A percentile compares a stretch with the other conserved stretches of the same genome.
These are phyloP conservation scores for Bucorvus abyssinicus DNA, from an alignment of 2,797 vertebrate species.

Conservation along the genomic window DNA sequence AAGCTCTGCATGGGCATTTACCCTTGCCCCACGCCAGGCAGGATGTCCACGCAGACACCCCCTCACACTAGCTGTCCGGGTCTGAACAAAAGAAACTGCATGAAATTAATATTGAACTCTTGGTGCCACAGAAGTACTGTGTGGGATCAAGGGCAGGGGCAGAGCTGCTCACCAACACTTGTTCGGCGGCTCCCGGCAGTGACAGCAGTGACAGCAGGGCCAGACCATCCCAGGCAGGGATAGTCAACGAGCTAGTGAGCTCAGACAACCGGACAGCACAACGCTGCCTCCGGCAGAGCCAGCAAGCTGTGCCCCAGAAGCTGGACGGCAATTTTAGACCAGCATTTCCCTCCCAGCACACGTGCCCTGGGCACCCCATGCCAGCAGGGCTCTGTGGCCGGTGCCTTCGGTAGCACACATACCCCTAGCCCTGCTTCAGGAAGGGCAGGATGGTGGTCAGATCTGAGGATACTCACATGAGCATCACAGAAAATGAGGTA, in stretches of 20 bases:
- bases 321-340: neutral
- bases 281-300: accelerated
- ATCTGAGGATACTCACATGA: neutral
- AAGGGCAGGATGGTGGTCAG: neutral
- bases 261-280: accelerated
- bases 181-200: accelerated
- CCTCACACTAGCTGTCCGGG: too few relatives aligned
- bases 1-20: neutral
- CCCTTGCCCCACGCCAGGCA: neutral
- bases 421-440: accelerated
- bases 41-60: accelerated
- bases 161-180: accelerated
- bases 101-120: neutral
- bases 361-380: accelerated
- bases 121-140: neutral
- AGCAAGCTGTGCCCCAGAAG: accelerated
- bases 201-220: neutral
- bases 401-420: accelerated
- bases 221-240: neutral
- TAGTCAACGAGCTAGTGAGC: accelerated
- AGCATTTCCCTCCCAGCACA: neutral
- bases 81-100: accelerated
- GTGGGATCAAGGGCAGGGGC: neutral
- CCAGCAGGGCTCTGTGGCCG: accelerated
- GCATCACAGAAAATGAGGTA: neutral